These are phyloP conservation scores for Antitype chi DNA, from an alignment of 2,888 invertebrate species.

Conservation along the genomic window DNA sequence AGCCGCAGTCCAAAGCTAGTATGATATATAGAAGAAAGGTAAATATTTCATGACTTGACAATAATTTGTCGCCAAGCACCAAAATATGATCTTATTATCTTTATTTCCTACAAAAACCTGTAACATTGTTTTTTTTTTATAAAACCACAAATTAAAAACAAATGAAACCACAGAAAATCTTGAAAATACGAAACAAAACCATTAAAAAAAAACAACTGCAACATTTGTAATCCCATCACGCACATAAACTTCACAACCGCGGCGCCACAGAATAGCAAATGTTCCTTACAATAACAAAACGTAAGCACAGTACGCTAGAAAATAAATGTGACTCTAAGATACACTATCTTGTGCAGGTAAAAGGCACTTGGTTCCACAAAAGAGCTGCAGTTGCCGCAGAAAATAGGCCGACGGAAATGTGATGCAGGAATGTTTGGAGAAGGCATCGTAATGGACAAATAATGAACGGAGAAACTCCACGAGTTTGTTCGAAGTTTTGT, in stretches of 20 bases:
- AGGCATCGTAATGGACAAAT: conserved; percentile 53
- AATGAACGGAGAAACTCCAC: conserved; percentile 3
- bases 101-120: neutral
- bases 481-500: neutral
- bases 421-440: conserved; percentile 55
- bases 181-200: neutral
- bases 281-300: conserved; percentile 35
- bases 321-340: conserved; percentile 65
- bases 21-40: too few species aligned
- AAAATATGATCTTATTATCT: neutral
- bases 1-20: too few species aligned
- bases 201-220: neutral
- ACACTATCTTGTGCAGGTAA: conserved; percentile 77
- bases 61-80: neutral
- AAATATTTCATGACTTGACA: neutral
- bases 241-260: conserved; percentile 15
- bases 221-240: conserved; percentile 27
- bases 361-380: conserved; percentile 82
- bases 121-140: neutral
- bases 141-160: neutral
- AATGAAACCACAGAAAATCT: neutral
- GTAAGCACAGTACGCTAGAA: conserved; percentile 46
- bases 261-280: conserved; percentile 38
- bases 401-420: conserved; percentile 78
- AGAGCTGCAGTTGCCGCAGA: conserved; percentile 73